phyloP scores from a whole-genome alignment of 92 coral and sea anemone genomes.

The Scolanthus callimorphus region DNA sequence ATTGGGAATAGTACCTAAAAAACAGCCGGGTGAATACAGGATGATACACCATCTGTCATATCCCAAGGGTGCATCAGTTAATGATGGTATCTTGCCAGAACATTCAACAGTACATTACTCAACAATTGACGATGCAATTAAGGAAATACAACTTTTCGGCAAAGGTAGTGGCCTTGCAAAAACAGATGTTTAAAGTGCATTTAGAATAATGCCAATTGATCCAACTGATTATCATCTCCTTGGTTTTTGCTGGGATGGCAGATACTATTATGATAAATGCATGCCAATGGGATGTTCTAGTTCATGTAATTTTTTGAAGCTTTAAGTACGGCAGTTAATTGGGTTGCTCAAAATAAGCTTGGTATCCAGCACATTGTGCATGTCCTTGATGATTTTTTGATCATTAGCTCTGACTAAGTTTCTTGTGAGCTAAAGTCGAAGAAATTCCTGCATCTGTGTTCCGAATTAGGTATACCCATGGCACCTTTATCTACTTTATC shows the following conservation, averaged over 20 bases:
- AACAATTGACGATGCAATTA: slow-evolving; percentile 18
- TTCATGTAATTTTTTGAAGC: slow-evolving; percentile 14
- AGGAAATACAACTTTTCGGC: slow-evolving; percentile 7
- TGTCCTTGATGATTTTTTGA: slow-evolving; percentile 32
- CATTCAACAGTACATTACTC: slow-evolving; percentile 30
- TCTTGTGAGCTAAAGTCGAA: slow-evolving; percentile 5
- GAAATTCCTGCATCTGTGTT: slow-evolving; percentile 25
- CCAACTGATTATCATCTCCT: slow-evolving; percentile 13
- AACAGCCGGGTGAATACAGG: not conserved
- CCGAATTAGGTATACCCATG: slow-evolving; percentile 36
- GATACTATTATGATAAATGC: slow-evolving; percentile 7
- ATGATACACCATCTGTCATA: slow-evolving; percentile 46
- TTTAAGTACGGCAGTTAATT: slow-evolving; percentile 24
- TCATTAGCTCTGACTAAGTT: slow-evolving; percentile 3
- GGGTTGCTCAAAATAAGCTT: slow-evolving; percentile 8
- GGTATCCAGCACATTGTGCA: slow-evolving; percentile 8
- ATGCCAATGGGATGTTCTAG: slow-evolving; percentile 29
- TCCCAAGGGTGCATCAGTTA: slow-evolving; percentile 34
- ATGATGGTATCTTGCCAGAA: slow-evolving; percentile 35
- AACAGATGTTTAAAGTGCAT: slow-evolving; percentile 30
- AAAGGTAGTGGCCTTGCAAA: slow-evolving; percentile 25
- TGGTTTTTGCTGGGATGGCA: slow-evolving; percentile 14
- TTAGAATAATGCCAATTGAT: slow-evolving; percentile 2
- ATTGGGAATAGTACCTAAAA: not conserved
- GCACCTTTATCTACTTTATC: slow-evolving; percentile 18